Base-by-base conservation (phyloP, 1,140 invertebrate species). In the Pseudomyrmex gracilis region DNA sequence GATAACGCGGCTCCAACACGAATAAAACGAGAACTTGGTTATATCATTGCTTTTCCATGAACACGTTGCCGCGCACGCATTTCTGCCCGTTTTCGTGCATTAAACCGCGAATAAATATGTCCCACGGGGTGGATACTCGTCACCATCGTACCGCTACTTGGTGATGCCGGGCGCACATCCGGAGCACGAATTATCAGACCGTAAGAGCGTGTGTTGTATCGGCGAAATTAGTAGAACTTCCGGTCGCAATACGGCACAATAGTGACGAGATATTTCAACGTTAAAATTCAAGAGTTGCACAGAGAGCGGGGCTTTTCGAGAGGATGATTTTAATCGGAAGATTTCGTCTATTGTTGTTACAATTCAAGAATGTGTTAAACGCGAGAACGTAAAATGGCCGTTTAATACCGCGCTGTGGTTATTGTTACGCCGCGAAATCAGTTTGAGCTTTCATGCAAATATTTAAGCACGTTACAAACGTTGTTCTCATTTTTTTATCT, bases 101-200 rank as follows among this genome's bases (percentile, higher is more conserved):
- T 82, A 73, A 73, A 74, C 58, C 78, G 70, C 78, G 67, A 61
- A 73, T 82, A 73, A 74, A 74, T 74, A 58, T 82, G 78, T 82
- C 70, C 70, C 34, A 22, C 24, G 45, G 67, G 7, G 47, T 74
- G 22, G 8, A 83, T 60, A 57, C 73, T 78, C 47, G 68, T 49
- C 55, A 15, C 47, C 51, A 78, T 68, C 76, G 64, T 57, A 55
- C 15, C 15, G 13, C 63, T 9, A 43, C 64, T 57, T 55, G 63
- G 67, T 66, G 60, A 53, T 77, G 43, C 24, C 76, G 64, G 58
- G 53, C 76, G 64, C 58, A 58, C 17, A 34, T 78, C 76, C 66
- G 76, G 20, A 49, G 15, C 53, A 58, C 9, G 76, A 80, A 58
- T 80, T 80, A 68, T 80, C 76, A 49, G 53, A 80, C 20, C 53